phyloP scores from a whole-genome alignment of 2,797 vertebrate species.

The Thamnophis elegans region DNA sequence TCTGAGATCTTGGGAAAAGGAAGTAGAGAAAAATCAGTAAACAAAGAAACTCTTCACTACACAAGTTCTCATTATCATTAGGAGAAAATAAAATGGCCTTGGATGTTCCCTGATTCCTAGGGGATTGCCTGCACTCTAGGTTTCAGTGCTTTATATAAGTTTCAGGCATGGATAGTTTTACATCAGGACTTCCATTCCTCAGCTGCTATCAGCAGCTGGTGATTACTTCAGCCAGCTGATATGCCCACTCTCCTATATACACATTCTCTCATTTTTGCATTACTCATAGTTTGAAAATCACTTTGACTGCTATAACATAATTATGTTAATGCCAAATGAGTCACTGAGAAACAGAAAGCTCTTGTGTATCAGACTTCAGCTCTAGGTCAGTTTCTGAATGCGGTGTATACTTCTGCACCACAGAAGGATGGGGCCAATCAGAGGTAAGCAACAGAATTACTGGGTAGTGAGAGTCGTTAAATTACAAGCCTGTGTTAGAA shows the following conservation, averaged over 20 bases:
- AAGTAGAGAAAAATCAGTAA: not conserved
- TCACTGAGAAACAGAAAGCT: conserved; percentile 67
- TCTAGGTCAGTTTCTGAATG: conserved; percentile 59
- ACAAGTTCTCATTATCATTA: not conserved
- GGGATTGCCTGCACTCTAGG: conserved; percentile 12
- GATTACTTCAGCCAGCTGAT: conserved; percentile 65
- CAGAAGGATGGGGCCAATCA: conserved; percentile 40
- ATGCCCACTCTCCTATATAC: conserved; percentile 64
- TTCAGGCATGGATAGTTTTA: conserved; percentile 48
- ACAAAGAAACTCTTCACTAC: not conserved
- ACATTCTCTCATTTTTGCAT: conserved; percentile 66
- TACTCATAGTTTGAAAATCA: conserved; percentile 80
- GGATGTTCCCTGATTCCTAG: conserved; percentile 26
- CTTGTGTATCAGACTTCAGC: conserved; percentile 52
- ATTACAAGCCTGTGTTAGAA: conserved; percentile 31
- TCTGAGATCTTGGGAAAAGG: not conserved
- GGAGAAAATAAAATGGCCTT: not conserved
- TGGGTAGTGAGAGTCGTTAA: conserved; percentile 27
- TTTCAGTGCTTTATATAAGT: conserved; percentile 17
- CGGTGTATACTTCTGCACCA: conserved; percentile 33
- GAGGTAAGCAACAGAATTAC: conserved; percentile 37
- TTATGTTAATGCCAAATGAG: conserved; percentile 80
- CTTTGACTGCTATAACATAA: conserved; percentile 73
- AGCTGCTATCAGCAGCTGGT: conserved; percentile 70
- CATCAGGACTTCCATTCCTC: conserved; percentile 59